These are phyloP conservation scores for Anseranas semipalmata DNA, from an alignment of 2,113 vertebrate genomes.

Conservation along the genomic window DNA sequence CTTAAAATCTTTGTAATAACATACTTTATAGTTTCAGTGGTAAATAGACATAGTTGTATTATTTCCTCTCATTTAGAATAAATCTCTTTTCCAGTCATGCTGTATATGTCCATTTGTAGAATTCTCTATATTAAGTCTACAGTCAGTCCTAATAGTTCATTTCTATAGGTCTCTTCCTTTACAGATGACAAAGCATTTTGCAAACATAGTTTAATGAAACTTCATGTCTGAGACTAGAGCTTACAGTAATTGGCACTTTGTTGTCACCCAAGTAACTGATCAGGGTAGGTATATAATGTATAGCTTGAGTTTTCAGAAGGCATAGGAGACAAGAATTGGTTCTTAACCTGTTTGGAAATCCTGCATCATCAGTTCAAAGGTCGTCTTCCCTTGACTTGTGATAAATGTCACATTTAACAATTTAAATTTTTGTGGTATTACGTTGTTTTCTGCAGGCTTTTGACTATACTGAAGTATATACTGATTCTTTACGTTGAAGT, in stretches of 20 bases:
- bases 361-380: neutral
- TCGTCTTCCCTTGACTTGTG: neutral
- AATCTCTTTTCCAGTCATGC: neutral
- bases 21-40: neutral
- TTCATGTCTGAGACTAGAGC: neutral
- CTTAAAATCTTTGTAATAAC: neutral
- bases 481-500: neutral
- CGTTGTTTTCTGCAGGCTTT: neutral
- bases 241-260: neutral
- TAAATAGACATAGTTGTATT: neutral
- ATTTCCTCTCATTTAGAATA: neutral
- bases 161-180: neutral
- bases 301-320: neutral
- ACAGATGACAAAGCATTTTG: neutral
- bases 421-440: neutral
- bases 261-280: neutral
- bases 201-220: neutral
- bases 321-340: too few species aligned
- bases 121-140: neutral
- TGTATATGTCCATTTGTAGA: neutral
- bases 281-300: neutral
- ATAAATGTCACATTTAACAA: neutral
- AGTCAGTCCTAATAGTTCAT: neutral
- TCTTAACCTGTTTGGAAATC: neutral
- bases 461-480: neutral